Conservation (phyloP, 2,797 vertebrate genomes). For the Sebastes matsubarae region DNA sequence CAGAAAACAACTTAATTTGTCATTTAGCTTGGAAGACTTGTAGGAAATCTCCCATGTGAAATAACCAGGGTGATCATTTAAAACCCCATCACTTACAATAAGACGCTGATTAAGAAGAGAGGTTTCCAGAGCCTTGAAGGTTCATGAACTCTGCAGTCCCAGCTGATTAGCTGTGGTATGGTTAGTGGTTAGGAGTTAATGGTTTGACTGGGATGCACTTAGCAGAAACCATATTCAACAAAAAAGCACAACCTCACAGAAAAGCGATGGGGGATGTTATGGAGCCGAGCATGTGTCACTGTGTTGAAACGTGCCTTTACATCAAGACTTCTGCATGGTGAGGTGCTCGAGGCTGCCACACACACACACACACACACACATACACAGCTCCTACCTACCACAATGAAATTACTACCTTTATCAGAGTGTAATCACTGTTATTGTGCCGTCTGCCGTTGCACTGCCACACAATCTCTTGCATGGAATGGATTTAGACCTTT, state of each 20-base stretch:
- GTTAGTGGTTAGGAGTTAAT: neutral
- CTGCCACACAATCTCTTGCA: constrained; percentile 26
- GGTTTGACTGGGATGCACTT: neutral
- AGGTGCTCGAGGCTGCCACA: neutral
- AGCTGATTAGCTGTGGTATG: neutral
- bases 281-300: neutral
- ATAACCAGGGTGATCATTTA: neutral
- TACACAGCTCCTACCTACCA: neutral
- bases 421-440: constrained; percentile 67
- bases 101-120: neutral
- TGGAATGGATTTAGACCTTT: neutral
- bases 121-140: neutral
- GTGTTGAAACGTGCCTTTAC: constrained; percentile 12
- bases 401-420: constrained; percentile 54
- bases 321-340: constrained; percentile 20
- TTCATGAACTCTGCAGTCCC: neutral
- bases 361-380: neutral
- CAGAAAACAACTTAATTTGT: neutral
- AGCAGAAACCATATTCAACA: neutral
- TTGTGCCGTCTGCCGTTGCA: constrained; percentile 39
- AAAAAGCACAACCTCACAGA: neutral
- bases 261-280: neutral
- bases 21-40: neutral
- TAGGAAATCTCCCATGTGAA: neutral
- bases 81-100: neutral